Evolutionary conservation across 2,113 vertebrate genomes (phyloP).

Genomic region (Coptodon rendalli): DNA sequence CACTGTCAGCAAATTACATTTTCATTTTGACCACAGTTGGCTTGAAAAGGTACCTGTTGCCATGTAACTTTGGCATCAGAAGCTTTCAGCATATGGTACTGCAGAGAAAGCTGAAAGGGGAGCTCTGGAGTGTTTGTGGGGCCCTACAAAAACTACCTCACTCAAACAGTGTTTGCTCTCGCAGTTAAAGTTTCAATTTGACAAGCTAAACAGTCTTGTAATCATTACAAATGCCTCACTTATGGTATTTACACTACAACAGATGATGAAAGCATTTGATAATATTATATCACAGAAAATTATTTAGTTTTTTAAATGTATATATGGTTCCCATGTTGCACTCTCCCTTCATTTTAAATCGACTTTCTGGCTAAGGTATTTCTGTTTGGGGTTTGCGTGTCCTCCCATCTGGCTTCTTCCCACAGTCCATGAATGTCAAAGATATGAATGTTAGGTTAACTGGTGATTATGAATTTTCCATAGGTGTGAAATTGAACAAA

Average conservation of each 20-base stretch:
- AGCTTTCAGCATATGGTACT: not conserved
- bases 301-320: not conserved
- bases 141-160: not conserved
- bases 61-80: not conserved
- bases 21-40: not conserved
- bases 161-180: not conserved
- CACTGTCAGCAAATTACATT: not conserved
- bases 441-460: not conserved
- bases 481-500: not conserved
- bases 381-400: not conserved
- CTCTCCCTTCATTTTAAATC: not conserved
- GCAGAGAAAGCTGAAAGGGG: slow-evolving; percentile 10
- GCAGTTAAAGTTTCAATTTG: not conserved
- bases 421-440: not conserved
- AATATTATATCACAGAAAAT: not conserved
- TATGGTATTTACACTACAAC: not conserved
- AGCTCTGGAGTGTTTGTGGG: not conserved
- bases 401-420: not conserved
- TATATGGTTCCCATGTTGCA: not conserved
- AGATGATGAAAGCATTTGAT: not conserved
- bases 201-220: not conserved
- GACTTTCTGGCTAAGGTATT: too few species aligned
- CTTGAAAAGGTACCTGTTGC: not conserved
- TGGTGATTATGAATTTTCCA: not conserved
- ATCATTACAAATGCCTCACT: not conserved